Evolutionary conservation across 2,113 vertebrate genomes (phyloP), one percentile per base, ranked within the genome.

Genomic region (Lophius piscatorius): DNA sequence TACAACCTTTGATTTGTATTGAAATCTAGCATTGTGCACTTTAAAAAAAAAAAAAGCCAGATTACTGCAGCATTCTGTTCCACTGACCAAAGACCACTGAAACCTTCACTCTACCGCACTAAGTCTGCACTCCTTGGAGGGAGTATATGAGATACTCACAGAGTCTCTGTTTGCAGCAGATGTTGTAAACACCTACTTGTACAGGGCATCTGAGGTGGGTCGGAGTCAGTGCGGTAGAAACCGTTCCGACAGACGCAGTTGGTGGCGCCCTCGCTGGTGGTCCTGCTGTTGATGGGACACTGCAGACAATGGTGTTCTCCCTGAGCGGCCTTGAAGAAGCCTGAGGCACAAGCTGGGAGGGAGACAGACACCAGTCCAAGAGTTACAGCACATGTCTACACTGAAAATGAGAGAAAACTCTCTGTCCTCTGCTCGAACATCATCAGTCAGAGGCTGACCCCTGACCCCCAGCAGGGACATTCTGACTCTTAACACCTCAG

Each of bases 211-310:
- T 94, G 91, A 1, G 90, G 51, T 1, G 95, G 95, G 63, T 98
- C 96, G 0, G 94, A 88, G 57, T 96, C 95, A 0, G 92, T 91
- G 36, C 95, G 91, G 89, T 95, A 98, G 83, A 94, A 96, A 2
- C 94, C 90, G 0, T 85, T 94, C 0, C 94, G 91, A 73, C 96
- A 98, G 16, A 98, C 87, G 0, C 96, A 98, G 84, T 83, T 98
- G 0, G 93, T 95, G 48, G 95, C 95, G 7, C 94, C 95, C 41
- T 95, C 94, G 0, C 85, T 94, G 42, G 91, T 94, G 0, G 95
- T 98, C 46, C 94, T 86, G 87, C 96, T 98, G 87, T 97, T 96
- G 57, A 94, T 93, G 0, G 96, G 95, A 41, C 95, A 98, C 73
- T 94, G 94, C 11, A 91, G 71, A 12, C 96, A 98, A 5, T 80